A percentile compares a stretch with the other conserved stretches of the same genome.
These are phyloP conservation scores for Poeciliopsis infans DNA, from an alignment of 2,797 vertebrate genomes.

Conservation along the genomic window DNA sequence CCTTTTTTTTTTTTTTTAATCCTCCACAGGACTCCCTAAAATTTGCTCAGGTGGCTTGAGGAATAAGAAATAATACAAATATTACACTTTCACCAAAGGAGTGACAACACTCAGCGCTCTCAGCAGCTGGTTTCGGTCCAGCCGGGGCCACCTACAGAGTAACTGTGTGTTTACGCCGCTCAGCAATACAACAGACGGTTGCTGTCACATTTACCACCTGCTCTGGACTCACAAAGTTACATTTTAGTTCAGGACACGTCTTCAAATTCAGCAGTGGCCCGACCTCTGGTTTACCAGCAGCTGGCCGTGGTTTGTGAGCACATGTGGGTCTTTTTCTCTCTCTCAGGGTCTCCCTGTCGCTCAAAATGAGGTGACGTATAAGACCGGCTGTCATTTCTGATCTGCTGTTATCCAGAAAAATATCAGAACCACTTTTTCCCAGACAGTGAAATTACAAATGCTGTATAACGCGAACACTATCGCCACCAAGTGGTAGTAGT, in stretches of 20 bases:
- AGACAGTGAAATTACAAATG: not conserved
- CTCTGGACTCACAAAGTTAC: not conserved
- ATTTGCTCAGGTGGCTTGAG: not conserved
- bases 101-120: conserved; percentile 1
- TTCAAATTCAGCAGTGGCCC: not conserved
- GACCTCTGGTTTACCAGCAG: not conserved
- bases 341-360: not conserved
- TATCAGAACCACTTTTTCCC: not conserved
- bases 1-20: not conserved
- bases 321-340: not conserved
- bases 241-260: not conserved
- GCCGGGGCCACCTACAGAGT: conserved; percentile 41
- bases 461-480: conserved; percentile 7
- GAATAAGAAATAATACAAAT: not conserved
- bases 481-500: conserved; percentile 49
- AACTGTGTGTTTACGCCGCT: conserved; percentile 20
- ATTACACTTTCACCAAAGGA: not conserved
- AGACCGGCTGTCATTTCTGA: not conserved
- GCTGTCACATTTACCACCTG: conserved; percentile 46
- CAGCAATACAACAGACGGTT: conserved; percentile 28
- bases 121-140: conserved; percentile 58
- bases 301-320: not conserved
- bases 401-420: not conserved
- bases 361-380: not conserved
- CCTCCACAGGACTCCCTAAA: not conserved